Conservation (phyloP, 2,797 vertebrate species). For the Neosilurus mollespiculum region DNA sequence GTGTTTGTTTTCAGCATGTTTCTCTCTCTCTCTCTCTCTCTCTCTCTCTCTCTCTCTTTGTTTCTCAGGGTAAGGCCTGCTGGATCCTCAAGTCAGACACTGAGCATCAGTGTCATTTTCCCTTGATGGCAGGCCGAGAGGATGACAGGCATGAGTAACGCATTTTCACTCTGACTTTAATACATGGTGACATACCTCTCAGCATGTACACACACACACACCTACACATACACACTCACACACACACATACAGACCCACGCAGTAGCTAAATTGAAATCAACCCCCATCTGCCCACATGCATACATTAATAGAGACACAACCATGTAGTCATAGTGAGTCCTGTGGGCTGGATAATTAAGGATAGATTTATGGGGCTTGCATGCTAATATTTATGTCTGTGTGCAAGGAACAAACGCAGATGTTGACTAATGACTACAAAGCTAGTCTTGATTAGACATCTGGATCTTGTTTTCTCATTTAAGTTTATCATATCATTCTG, state of each 20-base stretch:
- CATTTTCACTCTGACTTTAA: conserved; percentile 67
- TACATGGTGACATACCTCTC: conserved; percentile 61
- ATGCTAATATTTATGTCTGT: conserved; percentile 16
- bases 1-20: no score
- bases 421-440: conserved; percentile 24
- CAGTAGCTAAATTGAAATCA: conserved; percentile 17
- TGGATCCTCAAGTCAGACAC: conserved; percentile 66
- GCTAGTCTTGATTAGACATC: neutral
- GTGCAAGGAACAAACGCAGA: conserved; percentile 23
- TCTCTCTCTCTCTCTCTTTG: conserved; percentile 20
- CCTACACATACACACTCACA: neutral
- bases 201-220: conserved; percentile 58
- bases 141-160: conserved; percentile 75
- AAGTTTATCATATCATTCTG: conserved; percentile 1
- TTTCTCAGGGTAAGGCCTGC: conserved; percentile 68
- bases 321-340: conserved; percentile 17
- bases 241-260: neutral
- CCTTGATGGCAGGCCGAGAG: conserved; percentile 62
- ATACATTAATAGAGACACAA: conserved; percentile 29
- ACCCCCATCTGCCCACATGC: conserved; percentile 6
- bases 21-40: conserved; percentile 23
- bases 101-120: conserved; percentile 71
- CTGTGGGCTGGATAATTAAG: conserved; percentile 22
- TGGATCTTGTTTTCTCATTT: conserved; percentile 8
- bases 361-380: conserved; percentile 29